Conservation (phyloP, 1,140 invertebrate genomes). For the Delia radicum region DNA sequence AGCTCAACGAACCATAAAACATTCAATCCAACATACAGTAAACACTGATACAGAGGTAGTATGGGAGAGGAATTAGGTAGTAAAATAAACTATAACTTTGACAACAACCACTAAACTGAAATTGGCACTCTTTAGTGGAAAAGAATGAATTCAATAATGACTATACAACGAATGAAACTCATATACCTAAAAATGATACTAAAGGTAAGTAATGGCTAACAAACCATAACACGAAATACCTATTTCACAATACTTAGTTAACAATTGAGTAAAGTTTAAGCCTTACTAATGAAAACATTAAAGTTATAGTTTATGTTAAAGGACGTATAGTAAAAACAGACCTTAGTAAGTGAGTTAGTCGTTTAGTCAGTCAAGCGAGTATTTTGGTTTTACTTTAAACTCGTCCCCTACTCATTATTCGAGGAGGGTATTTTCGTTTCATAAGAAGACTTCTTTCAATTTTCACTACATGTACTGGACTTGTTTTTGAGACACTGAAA, state of each 20-base stretch:
- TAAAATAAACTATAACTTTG: neutral
- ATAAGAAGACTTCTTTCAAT: constrained; percentile 4
- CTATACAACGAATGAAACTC: neutral
- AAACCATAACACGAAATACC: neutral
- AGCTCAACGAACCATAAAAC: neutral
- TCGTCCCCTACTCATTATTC: neutral
- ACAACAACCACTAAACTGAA: neutral
- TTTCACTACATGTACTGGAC: neutral
- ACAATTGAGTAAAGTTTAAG: too few species aligned
- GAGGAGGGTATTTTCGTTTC: neutral
- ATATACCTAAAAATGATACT: neutral
- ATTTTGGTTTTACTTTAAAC: neutral
- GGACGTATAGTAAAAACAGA: too few species aligned
- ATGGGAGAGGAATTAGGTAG: neutral
- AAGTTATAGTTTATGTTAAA: too few species aligned
- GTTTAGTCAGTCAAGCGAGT: neutral
- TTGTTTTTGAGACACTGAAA: neutral
- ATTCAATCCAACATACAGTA: neutral
- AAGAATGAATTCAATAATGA: neutral
- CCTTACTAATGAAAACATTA: too few species aligned
- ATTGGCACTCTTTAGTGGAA: neutral
- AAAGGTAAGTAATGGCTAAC: neutral
- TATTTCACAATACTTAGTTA: too few species aligned
- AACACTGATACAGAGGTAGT: neutral
- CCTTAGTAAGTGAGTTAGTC: neutral